Evolutionary conservation across 2,888 invertebrate genomes (phyloP).

Genomic region (Caenorhabditis panamensis): DNA sequence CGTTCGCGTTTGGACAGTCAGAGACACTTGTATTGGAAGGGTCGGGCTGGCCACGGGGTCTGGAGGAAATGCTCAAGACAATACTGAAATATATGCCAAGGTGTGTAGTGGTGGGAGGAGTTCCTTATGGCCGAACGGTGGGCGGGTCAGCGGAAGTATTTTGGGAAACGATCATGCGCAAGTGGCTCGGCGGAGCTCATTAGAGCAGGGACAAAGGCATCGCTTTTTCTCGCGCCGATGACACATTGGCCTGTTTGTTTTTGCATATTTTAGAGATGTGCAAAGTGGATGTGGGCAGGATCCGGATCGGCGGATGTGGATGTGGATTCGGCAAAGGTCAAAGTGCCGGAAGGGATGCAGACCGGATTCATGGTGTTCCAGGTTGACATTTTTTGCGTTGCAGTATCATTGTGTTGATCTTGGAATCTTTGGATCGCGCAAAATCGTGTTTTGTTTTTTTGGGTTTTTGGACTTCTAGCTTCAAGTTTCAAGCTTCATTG

Average conservation of each 20-base stretch:
- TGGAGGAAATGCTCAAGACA: slow-evolving; percentile 30
- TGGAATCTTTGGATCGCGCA: too few species aligned
- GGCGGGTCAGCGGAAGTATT: slow-evolving; percentile 47
- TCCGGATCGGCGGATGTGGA: slow-evolving; percentile 23
- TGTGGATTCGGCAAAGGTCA: slow-evolving; percentile 16
- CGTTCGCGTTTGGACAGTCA: slow-evolving; percentile 39
- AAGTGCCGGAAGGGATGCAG: slow-evolving; percentile 23
- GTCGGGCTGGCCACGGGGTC: slow-evolving; percentile 3
- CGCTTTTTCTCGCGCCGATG: slow-evolving; percentile 29
- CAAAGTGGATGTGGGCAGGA: slow-evolving; percentile 16
- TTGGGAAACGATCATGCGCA: slow-evolving; percentile 52
- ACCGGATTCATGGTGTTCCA: not conserved
- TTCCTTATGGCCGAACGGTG: slow-evolving; percentile 20
- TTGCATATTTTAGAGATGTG: slow-evolving; percentile 50
- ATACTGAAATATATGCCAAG: slow-evolving; percentile 55
- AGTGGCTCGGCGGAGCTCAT: slow-evolving; percentile 27
- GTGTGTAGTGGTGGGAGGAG: slow-evolving; percentile 39
- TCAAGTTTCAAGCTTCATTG: too few species aligned
- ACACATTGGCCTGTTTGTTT: slow-evolving; percentile 57
- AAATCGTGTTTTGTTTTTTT: not conserved
- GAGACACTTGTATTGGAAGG: slow-evolving; percentile 9
- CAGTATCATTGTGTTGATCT: not conserved
- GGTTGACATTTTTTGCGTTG: not conserved
- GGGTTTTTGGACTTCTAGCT: not conserved
- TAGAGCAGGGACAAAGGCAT: slow-evolving; percentile 52